Evolutionary conservation across 2,888 invertebrate species (phyloP), one percentile per base, ranked within the genome.

Genomic region (Phanerotoma sp.): DNA sequence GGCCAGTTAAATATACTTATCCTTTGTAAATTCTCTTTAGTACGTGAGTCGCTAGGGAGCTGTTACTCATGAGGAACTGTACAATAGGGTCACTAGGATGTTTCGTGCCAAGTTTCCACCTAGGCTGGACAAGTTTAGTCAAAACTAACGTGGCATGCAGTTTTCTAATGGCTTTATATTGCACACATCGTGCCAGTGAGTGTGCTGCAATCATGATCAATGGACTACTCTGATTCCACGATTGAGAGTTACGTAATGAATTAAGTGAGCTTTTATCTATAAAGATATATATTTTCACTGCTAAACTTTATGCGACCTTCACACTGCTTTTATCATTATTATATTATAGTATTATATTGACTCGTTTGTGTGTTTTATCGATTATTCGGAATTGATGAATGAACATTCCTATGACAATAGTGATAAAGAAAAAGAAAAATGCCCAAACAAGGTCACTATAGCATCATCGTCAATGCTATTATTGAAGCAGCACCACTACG

Each of bases 11-110:
- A 18, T 32, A 15, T 47, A 37, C 22, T 6, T 32, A n/a, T 22
- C 16, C 68, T 68, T 67, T 67, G 67, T 70, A 72, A 71, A 73
- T 72, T 72, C 69, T 67, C 64, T 68, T 71, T 72, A 72, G 72
- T 70, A 67, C 65, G 59, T 56, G 59, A 55, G 62, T 62, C 41
- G 41, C 40, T 16, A 40, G 44, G 25, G 42, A 35, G 20, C 52
- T 64, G 70, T 67, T 66, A 64, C 67, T 62, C 66, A 53, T 61
- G 65, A 56, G 65, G 62, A 61, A 45, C 46, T 65, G 66, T 65
- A 69, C 67, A 71, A 72, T 66, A 64, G 64, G 72, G 72, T 73
- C 71, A 71, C 67, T 69, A 60, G 69, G 70, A 65, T 69, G 64
- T 67, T 68, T 65, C 68, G 67, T 67, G 68, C 65, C 68, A 71